A percentile compares a stretch with the other conserved stretches of the same genome.
phyloP scores from a whole-genome alignment of 2,113 vertebrate genomes.

The Tor tambroides region DNA sequence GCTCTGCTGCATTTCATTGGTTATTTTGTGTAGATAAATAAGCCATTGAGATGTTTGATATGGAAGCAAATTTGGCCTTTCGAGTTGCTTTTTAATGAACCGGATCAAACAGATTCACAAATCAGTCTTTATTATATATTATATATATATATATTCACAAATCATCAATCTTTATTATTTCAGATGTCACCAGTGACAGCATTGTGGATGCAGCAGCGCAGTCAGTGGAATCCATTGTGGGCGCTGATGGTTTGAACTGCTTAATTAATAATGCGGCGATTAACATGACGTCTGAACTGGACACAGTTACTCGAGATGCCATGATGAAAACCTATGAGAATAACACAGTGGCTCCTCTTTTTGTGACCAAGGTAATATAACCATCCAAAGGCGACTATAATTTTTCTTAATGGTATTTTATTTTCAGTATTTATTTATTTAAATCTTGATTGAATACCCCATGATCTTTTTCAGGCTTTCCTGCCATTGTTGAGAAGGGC shows the following conservation, averaged over 20 bases:
- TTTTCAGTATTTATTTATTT: background rate
- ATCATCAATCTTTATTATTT: background rate
- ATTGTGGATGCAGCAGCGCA: conserved; percentile 71
- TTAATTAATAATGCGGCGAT: conserved; percentile 79
- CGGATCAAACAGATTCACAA: background rate
- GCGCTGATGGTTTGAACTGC: conserved; percentile 74
- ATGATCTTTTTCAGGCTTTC: conserved; percentile 60
- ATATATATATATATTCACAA: too few relatives aligned
- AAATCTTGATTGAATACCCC: too few relatives aligned
- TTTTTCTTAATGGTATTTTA: background rate
- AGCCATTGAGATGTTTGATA: too few relatives aligned
- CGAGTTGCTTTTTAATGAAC: background rate
- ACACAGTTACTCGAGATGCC: conserved; percentile 68
- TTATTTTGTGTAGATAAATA: background rate
- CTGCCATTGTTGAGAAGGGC: conserved; percentile 71
- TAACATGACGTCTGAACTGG: conserved; percentile 59
- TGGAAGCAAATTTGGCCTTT: too few relatives aligned
- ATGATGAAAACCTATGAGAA: conserved; percentile 73
- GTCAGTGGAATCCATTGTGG: conserved; percentile 71
- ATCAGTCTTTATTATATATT: background rate
- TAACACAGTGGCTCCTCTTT: conserved; percentile 69
- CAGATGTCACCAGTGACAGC: conserved; percentile 60
- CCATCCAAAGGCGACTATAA: too few relatives aligned
- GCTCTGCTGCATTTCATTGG: background rate
- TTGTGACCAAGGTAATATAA: conserved; percentile 71